Conservation (phyloP, 2,888 invertebrate species). For the Proisotoma minuta region DNA sequence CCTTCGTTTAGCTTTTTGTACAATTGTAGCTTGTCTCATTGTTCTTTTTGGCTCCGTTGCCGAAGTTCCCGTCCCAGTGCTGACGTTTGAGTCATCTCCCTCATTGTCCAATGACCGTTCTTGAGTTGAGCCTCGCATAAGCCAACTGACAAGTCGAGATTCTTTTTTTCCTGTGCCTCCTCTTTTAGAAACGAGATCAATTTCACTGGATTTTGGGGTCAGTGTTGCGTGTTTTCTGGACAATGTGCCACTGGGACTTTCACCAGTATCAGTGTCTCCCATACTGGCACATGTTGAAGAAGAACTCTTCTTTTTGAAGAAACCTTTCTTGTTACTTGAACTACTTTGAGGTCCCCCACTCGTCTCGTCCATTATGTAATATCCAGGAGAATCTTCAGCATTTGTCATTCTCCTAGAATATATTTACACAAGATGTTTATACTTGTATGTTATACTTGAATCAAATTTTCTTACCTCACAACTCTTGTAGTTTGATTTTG, state of each 20-base stretch:
- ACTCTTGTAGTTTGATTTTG: slow-evolving; percentile 77
- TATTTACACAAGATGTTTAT: not conserved
- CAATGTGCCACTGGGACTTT: slow-evolving; percentile 47
- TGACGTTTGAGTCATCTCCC: slow-evolving; percentile 40
- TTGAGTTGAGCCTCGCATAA: slow-evolving; percentile 39
- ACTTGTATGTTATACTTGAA: slow-evolving; percentile 8
- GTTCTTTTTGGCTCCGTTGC: slow-evolving; percentile 42
- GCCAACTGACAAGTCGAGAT: slow-evolving; percentile 44
- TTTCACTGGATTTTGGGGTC: slow-evolving; percentile 47
- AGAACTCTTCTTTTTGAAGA: slow-evolving; percentile 82
- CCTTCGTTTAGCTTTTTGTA: slow-evolving; percentile 76
- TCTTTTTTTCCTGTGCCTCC: slow-evolving; percentile 38
- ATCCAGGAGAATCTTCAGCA: slow-evolving; percentile 43
- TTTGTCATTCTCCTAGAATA: slow-evolving; percentile 37
- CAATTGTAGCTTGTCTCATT: slow-evolving; percentile 52
- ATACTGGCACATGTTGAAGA: slow-evolving; percentile 72
- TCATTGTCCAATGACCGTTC: slow-evolving; percentile 45
- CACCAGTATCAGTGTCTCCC: slow-evolving; percentile 47
- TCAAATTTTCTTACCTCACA: slow-evolving; percentile 61
- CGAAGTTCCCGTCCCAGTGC: slow-evolving; percentile 26
- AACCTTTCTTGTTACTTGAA: slow-evolving; percentile 61
- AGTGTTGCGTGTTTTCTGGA: slow-evolving; percentile 46
- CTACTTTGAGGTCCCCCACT: slow-evolving; percentile 50
- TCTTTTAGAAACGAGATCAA: slow-evolving; percentile 44
- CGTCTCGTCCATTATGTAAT: slow-evolving; percentile 60